phyloP scores from a whole-genome alignment of 1,140 invertebrate genomes.

The Lasioglossum baleicum region DNA sequence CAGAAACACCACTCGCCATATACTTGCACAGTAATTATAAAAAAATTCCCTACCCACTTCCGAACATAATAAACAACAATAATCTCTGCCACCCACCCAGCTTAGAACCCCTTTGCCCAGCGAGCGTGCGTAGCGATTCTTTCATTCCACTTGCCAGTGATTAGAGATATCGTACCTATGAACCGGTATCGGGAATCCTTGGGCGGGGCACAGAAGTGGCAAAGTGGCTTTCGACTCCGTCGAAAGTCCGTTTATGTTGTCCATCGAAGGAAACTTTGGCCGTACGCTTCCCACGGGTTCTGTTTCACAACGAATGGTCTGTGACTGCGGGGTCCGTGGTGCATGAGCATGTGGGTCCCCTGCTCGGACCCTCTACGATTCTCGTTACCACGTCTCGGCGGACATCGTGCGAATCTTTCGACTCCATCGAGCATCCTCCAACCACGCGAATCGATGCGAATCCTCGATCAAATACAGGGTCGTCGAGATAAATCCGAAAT shows the following conservation, averaged over 20 bases:
- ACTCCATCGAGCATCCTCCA: background rate
- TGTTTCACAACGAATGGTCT: slow-evolving; percentile 74
- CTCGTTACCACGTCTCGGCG: slow-evolving; percentile 43
- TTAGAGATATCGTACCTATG: slow-evolving; percentile 71
- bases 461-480: slow-evolving; percentile 25
- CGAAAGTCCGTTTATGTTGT: slow-evolving; percentile 84
- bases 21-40: too few species aligned
- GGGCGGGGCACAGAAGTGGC: slow-evolving; percentile 83
- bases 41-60: background rate
- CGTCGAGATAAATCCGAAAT: too few species aligned
- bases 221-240: slow-evolving; percentile 80
- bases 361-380: slow-evolving; percentile 25
- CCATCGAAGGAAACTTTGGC: slow-evolving; percentile 84
- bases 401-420: slow-evolving; percentile 24
- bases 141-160: slow-evolving; percentile 3
- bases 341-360: slow-evolving; percentile 12
- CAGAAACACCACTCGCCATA: too few species aligned
- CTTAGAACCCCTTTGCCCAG: background rate
- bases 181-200: slow-evolving; percentile 81
- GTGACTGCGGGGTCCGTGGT: slow-evolving; percentile 23
- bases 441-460: background rate
- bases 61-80: background rate
- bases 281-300: slow-evolving; percentile 84
- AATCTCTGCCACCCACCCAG: background rate
- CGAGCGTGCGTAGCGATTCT: background rate